A percentile compares a stretch with the other conserved stretches of the same genome.
phyloP scores from a whole-genome alignment of 2,113 vertebrate genomes.

The Notothenia rossii region DNA sequence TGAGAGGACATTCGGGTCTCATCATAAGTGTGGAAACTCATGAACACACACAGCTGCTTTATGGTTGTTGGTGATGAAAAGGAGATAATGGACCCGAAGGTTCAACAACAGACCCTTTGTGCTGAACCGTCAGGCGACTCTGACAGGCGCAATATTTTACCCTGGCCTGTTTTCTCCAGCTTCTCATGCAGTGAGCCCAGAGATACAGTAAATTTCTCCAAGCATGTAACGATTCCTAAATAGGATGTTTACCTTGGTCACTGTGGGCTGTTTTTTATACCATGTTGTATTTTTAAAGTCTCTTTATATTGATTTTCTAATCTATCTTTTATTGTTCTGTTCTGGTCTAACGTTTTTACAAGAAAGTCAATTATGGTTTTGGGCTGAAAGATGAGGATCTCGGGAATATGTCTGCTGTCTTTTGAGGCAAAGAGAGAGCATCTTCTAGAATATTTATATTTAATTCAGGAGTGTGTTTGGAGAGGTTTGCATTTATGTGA shows the following conservation, averaged over 20 bases:
- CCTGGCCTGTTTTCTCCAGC: background rate
- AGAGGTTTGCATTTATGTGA: conserved; percentile 21
- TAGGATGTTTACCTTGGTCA: background rate
- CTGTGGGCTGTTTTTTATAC: background rate
- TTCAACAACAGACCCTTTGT: conserved; percentile 10
- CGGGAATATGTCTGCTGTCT: background rate
- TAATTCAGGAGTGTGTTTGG: conserved; percentile 2
- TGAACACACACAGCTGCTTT: background rate
- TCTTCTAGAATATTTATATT: background rate
- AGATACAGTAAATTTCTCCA: background rate
- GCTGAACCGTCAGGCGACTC: background rate
- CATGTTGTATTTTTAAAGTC: background rate
- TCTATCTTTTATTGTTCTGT: background rate
- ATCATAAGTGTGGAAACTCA: conserved; percentile 11
- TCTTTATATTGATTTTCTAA: background rate
- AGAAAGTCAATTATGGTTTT: conserved; percentile 4
- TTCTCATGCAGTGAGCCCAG: background rate
- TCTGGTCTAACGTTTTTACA: conserved; percentile 14
- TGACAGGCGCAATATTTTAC: background rate
- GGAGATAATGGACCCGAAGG: conserved; percentile 7
- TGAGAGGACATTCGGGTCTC: background rate
- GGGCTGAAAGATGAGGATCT: background rate
- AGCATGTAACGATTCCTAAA: background rate
- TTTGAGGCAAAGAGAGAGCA: background rate
- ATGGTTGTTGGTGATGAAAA: background rate